Evolutionary conservation across 2,888 invertebrate species (phyloP).

Genomic region (Eristalis tenax): DNA sequence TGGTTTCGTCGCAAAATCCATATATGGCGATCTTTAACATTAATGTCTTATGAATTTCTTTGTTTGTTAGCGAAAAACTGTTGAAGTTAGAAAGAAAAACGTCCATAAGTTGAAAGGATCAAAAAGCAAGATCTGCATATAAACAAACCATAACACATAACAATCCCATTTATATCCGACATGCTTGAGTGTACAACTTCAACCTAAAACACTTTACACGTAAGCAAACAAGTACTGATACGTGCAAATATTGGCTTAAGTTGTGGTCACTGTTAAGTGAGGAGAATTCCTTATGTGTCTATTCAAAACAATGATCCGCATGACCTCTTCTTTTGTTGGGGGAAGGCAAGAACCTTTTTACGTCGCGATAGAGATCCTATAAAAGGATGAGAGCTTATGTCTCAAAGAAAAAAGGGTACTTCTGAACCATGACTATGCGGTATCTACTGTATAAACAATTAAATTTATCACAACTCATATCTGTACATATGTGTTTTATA

Average conservation of each 20-base stretch:
- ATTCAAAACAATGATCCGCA: neutral
- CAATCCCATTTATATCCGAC: neutral
- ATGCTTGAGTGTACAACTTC: neutral
- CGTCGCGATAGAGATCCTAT: too few relatives aligned
- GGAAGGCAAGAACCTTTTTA: too few relatives aligned
- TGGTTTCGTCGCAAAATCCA: slow-evolving; percentile 19
- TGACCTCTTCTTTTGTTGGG: too few relatives aligned
- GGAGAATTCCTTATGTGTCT: neutral
- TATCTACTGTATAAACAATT: too few relatives aligned
- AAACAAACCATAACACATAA: neutral
- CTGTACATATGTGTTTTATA: too few relatives aligned
- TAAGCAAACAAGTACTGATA: neutral
- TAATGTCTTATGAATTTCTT: slow-evolving; percentile 27
- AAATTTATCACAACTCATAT: too few relatives aligned
- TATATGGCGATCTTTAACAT: slow-evolving; percentile 17
- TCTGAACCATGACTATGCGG: too few relatives aligned
- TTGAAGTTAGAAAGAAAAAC: neutral
- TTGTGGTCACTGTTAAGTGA: neutral
- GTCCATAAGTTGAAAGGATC: neutral
- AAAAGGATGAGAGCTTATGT: too few relatives aligned
- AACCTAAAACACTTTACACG: neutral
- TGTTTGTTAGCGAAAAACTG: neutral
- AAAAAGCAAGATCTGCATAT: neutral
- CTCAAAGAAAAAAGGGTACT: too few relatives aligned
- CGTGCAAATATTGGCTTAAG: neutral